These are phyloP conservation scores for Sminthopsis crassicaudata DNA, from an alignment of 2,113 vertebrate genomes.

Conservation along the genomic window DNA sequence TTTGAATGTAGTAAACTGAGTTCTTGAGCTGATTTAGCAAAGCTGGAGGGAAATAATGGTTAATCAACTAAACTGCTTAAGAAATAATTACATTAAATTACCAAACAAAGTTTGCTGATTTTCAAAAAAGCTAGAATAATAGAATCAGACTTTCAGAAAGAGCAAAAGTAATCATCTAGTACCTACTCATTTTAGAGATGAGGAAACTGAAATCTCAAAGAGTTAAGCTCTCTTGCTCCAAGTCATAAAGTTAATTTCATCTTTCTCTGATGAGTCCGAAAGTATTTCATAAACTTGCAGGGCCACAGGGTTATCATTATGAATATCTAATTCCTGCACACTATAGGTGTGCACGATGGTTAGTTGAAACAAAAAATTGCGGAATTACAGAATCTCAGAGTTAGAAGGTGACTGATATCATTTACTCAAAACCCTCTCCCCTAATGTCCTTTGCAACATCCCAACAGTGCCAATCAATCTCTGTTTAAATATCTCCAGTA, in stretches of 20 bases:
- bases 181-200: neutral
- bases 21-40: neutral
- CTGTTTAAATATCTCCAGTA: neutral
- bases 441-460: neutral
- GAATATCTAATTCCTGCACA: neutral
- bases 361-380: neutral
- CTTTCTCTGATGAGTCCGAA: neutral
- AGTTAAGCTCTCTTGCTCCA: neutral
- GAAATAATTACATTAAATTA: neutral
- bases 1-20: neutral
- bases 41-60: neutral
- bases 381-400: neutral
- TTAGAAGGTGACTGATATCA: neutral
- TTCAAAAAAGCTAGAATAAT: neutral
- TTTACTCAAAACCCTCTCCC: neutral
- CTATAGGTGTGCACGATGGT: neutral
- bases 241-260: neutral
- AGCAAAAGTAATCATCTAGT: neutral
- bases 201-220: fast-evolving
- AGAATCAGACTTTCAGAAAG: neutral
- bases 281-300: neutral
- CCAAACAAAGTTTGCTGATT: neutral
- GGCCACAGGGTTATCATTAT: neutral
- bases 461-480: neutral
- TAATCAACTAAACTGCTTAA: neutral